Evolutionary conservation across 2,888 invertebrate genomes (phyloP), one percentile per base, ranked within the genome.

Genomic region (Mantis religiosa): DNA sequence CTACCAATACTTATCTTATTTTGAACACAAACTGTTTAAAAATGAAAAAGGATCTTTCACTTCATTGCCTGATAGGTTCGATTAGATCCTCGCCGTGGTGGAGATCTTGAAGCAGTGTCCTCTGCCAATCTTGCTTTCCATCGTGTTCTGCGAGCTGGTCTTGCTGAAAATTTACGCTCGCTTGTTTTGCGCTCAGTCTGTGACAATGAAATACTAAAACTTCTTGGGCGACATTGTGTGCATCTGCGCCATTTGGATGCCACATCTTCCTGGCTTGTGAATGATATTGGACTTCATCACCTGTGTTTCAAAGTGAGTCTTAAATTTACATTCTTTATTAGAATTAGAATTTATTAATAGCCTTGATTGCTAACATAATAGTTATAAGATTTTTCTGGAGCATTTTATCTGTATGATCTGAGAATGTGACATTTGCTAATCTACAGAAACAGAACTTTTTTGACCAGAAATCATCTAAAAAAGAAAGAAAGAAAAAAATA

Each of bases 241-340:
- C 90, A 91, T 88, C 90, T 92, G 6, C 91, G 91, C n/a, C 91
- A 92, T 90, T 90, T 92, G 15, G 92, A 92, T 90, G 90, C 91
- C n/a, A 91, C 91, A 8, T 91, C 91, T 28, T 92, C 92, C 1
- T 92, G 92, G 92, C 90, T 91, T 84, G 92, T 92, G 0, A 91
- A 92, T 87, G 92, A 92, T 87, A 89, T 90, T 27, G 92, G 92
- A 47, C 91, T 92, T 71, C 91, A 82, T 47, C 88, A 89, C 82
- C 89, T 90, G 81, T 90, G 90, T 41, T 90, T 90, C 84, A 89
- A 87, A 82, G 90, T 89, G 28, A 85, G 85, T 81, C 30, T 47
- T 27, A 83, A 28, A 71, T 15, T 20, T 71, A 25, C 8, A 41
- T 41, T 1, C 9, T 41, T 41, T 41, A 41, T 9, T 12, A 41